These are phyloP conservation scores for Numenius arquata DNA, from an alignment of 2,113 vertebrate species.

Conservation along the genomic window DNA sequence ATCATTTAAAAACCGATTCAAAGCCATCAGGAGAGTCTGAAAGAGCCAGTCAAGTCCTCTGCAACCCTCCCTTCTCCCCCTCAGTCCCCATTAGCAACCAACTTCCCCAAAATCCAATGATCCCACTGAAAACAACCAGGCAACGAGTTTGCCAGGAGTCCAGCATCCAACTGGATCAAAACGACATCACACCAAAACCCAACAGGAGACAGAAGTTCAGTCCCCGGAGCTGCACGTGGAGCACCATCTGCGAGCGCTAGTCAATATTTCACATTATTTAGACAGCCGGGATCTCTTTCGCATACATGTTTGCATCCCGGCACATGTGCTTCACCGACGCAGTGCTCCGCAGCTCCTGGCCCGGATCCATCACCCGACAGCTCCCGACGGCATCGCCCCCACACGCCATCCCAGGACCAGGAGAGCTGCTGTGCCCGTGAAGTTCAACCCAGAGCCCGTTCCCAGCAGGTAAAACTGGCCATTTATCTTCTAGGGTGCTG, in stretches of 20 bases:
- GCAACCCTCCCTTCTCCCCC: background rate
- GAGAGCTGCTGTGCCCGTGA: background rate
- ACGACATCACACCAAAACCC: background rate
- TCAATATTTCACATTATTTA: constrained; percentile 66
- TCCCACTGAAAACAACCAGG: background rate
- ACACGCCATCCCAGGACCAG: background rate
- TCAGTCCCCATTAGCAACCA: background rate
- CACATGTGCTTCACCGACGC: constrained; percentile 26
- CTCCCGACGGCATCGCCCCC: background rate
- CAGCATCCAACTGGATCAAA: background rate
- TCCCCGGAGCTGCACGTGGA: constrained; percentile 9
- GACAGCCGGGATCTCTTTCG: constrained; percentile 37
- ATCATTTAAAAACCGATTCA: background rate
- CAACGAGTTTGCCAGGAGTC: background rate
- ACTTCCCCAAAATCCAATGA: background rate
- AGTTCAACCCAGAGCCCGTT: background rate
- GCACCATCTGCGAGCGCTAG: constrained; percentile 44
- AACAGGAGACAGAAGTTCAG: background rate
- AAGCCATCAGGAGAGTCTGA: background rate
- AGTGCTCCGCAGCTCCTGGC: constrained; percentile 42
- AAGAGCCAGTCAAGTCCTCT: background rate
- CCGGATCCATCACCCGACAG: background rate
- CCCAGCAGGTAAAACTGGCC: background rate
- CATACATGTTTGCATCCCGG: constrained; percentile 30
- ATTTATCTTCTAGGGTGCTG: too few species aligned